Base-by-base conservation (phyloP, 2,888 invertebrate genomes). In the Aspidapion aeneum region DNA sequence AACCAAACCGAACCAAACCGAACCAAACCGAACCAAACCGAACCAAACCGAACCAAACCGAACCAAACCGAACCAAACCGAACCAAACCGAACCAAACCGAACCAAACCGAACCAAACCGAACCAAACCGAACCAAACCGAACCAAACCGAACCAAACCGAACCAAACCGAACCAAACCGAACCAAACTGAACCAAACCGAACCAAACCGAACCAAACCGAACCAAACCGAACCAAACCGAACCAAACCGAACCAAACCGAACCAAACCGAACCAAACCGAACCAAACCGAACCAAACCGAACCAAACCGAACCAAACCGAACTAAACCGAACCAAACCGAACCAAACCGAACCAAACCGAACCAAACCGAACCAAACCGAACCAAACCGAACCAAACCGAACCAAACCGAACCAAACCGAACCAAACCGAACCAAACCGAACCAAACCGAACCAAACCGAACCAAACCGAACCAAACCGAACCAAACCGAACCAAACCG, bases 271-370 rank as follows among this genome's bases (percentile, higher is more conserved):
- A 16, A 48, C 49, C 52, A 18, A 51, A 66, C 67, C 67, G 63
- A 55, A 67, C 67, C 67, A n/a, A n/a, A n/a, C n/a, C n/a, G n/a
- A n/a, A n/a, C n/a, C 65, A 58, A 62, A 65, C 66, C 66, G 64
- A 61, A 66, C 66, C 66, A 65, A 60, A 65, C 66, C 66, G n/a
- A 61, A 67, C 67, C 67, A 62, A 57, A 67, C 67, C 67, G 65
- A 58, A 67, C 65, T 66, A 62, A 60, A 67, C 67, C 67, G 61
- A 22, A 67, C 65, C 63, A 58, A 58, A 65, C 66, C 65, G 60
- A 60, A 66, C 64, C 66, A 60, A 57, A 66, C 66, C 64, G 57
- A 60, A 66, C 66, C 66, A 58, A 60, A 66, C 66, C 64, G 56
- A 58, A 64, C 65, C 59, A 52, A 63, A 51, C 52, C 52, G 18